phyloP scores from a whole-genome alignment of 1,140 invertebrate genomes.

The Lepidurus arcticus region DNA sequence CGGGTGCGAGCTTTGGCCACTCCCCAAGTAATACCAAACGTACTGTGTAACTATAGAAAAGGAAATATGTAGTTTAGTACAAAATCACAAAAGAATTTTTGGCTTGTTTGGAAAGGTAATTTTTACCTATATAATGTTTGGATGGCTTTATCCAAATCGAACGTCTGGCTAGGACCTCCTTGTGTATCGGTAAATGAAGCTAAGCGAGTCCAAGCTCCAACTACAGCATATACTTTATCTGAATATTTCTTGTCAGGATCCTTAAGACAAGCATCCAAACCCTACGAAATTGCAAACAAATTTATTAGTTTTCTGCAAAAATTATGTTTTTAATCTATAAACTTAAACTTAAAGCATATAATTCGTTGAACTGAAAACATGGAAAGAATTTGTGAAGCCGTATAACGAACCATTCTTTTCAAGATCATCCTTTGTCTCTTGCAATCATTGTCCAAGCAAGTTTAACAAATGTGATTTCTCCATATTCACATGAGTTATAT shows the following conservation, averaged over 20 bases:
- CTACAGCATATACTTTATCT: constrained; percentile 53
- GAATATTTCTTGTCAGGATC: constrained; percentile 53
- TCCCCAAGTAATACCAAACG: constrained; percentile 52
- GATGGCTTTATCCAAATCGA: constrained; percentile 6
- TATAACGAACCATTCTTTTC: constrained; percentile 14
- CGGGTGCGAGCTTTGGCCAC: constrained; percentile 50
- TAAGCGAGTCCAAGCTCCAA: constrained; percentile 53
- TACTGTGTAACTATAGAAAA: constrained; percentile 45
- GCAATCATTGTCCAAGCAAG: constrained; percentile 3
- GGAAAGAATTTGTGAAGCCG: neutral
- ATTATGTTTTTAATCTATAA: neutral
- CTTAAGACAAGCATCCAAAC: constrained; percentile 50
- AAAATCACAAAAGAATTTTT: constrained; percentile 23
- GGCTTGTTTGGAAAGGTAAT: neutral
- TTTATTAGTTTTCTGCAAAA: neutral
- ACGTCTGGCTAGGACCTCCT: neutral
- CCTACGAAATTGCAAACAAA: constrained; percentile 42
- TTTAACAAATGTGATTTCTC: neutral
- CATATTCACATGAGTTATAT: neutral
- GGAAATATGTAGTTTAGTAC: neutral
- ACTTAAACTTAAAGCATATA: neutral
- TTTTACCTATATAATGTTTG: constrained; percentile 51
- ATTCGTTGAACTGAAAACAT: neutral
- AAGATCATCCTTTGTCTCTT: constrained; percentile 19
- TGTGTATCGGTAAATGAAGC: constrained; percentile 47